Base-by-base conservation (phyloP, 2,888 invertebrate species). In the Nymphalis c-album region DNA sequence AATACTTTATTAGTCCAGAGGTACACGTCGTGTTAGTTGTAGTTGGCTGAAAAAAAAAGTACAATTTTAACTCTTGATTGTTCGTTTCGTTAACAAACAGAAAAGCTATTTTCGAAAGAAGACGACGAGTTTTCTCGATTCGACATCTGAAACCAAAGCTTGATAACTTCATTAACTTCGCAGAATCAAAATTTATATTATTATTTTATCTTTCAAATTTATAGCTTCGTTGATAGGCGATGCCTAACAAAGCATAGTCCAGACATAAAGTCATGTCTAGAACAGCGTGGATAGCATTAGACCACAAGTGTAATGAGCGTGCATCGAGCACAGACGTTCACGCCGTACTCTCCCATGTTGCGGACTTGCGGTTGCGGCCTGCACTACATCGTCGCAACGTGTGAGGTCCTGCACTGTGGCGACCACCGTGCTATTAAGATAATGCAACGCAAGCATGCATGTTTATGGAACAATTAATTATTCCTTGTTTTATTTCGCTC, bases 331-430 rank as follows among this genome's bases (percentile, higher is more conserved):
- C 76, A 80, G 78, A 78, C 76, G 73, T 75, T 76, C 71, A 69
- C 77, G 73, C 72, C 51, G 68, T 65, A 73, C 75, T 80, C 75
- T 76, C 73, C 77, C 75, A 75, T 83, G 84, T 81, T 83, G 85
- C 77, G 85, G 88, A 83, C 76, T 75, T 70, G 70, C 73, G 71
- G 69, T 71, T 68, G 69, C 18, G 53, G 64, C 46, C 51, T 45
- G 48, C 53, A 48, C 69, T 67, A 55, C 60, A 59, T 59, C 53
- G 61, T 55, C 53, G 61, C 70, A 57, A 63, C 67, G 69, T 74
- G 74, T 74, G 73, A 64, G 70, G 72, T 69, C 67, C 60, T 60
- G 63, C 63, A 60, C 53, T 47, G 35, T 35, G 35, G 26, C 17
- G 59, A 65, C 59, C 45, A 65, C 46, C 53, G 10, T 18, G 47